phyloP scores from a whole-genome alignment of 2,888 invertebrate species.

The Perithous albicinctus region DNA sequence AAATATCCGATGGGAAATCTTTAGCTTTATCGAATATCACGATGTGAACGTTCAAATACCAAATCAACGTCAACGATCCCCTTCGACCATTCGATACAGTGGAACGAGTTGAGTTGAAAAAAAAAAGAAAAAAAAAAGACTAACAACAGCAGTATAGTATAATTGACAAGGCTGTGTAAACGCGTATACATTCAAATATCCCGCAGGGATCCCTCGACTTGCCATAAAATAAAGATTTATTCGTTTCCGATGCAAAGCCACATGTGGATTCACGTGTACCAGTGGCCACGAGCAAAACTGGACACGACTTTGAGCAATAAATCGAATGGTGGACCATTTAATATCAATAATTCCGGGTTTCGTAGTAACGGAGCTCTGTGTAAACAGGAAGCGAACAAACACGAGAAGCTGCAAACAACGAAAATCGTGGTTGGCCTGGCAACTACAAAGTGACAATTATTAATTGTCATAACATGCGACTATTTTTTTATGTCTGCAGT shows the following conservation, averaged over 20 bases:
- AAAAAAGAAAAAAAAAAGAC: too few relatives aligned
- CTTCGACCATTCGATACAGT: slow-evolving; percentile 13
- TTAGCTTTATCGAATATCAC: not conserved
- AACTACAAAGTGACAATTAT: not conserved
- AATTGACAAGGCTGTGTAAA: not conserved
- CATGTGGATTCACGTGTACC: not conserved
- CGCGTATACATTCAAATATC: slow-evolving; percentile 66
- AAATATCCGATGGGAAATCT: not conserved
- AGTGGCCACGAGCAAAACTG: not conserved
- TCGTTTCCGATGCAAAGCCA: slow-evolving; percentile 66
- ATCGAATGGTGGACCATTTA: slow-evolving; percentile 66
- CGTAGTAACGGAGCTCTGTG: not conserved
- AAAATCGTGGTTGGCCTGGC: not conserved
- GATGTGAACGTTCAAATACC: not conserved
- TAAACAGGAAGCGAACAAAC: not conserved
- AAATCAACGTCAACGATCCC: slow-evolving; percentile 66
- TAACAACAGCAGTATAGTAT: not conserved
- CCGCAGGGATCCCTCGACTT: slow-evolving; percentile 60
- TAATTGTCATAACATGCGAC: not conserved
- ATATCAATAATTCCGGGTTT: slow-evolving; percentile 67
- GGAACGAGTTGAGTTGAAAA: slow-evolving; percentile 10
- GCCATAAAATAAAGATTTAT: slow-evolving; percentile 73
- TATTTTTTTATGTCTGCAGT: not conserved
- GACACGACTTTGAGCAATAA: slow-evolving; percentile 62
- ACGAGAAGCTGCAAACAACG: not conserved